Base-by-base conservation (phyloP, 2,113 vertebrate species). In the Malaclemys terrapin region DNA sequence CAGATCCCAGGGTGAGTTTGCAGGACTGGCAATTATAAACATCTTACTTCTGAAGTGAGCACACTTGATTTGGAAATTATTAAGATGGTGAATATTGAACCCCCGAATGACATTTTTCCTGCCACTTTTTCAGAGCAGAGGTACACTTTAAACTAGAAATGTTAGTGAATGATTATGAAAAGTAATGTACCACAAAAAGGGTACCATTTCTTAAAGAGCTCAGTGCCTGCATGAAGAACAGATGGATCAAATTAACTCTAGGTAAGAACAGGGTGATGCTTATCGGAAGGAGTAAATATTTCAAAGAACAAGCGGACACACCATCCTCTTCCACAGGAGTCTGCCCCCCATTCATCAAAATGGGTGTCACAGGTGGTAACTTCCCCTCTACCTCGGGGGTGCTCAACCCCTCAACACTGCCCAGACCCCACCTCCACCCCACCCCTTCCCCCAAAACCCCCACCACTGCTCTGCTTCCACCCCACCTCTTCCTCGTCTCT, bases 271-370 rank as follows among this genome's bases (percentile, higher is more conserved):
- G 31, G 2, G 59, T 86, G 84, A 90, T 9, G 5, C n/a, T 78
- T 31, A 16, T 72, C 82, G 69, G 50, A 81, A 84, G 50, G 42
- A 92, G 83, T 4, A 47, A 82, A 82, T 25, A 13, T n/a, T 57
- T 85, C 27, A 47, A 3, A 14, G 19, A 31, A 93, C 53, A 72
- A 90, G 80, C 11, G 35, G 27, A 31, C 38, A 78, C 42, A 25
- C 42, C 9, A 17, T 49, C 20, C 38, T 75, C 35, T 50, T 0
- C 0, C 75, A 75, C 29, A 49, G 31, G 16, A 57, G 0, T 65
- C 31, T 65, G 12, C 62, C 27, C 7, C 13, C 31, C 14, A 65
- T 35, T 65, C 31, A 65, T 65, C 62, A 65, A 7, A 65, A 5
- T 6, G 27, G 57, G 52, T 53, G 52, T 53, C 52, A 53, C 8